Percentiles rank a stretch among this genome's conserved stretches.
Conservation (phyloP, 2,888 invertebrate species). For the Heliconius sara region DNA sequence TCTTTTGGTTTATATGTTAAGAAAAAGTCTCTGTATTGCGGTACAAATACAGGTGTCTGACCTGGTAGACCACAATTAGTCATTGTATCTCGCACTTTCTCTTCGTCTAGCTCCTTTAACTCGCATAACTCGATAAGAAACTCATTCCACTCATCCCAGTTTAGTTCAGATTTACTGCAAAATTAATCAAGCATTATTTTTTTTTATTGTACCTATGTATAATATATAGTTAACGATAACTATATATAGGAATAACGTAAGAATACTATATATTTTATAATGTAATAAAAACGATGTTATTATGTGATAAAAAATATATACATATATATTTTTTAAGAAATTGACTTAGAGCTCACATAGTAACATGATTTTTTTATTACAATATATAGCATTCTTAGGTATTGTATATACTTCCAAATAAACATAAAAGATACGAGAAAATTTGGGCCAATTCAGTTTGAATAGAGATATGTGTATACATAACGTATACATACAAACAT, state of each 20-base stretch:
- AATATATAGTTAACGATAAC: neutral
- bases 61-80: slow-evolving; percentile 72
- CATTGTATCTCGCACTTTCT: slow-evolving; percentile 54
- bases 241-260: too few relatives aligned
- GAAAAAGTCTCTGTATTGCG: slow-evolving; percentile 67
- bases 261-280: too few relatives aligned
- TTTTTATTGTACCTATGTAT: neutral
- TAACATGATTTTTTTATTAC: too few relatives aligned
- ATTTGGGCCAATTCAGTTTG: too few relatives aligned
- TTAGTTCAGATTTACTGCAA: slow-evolving; percentile 69
- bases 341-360: too few relatives aligned
- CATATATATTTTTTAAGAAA: neutral
- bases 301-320: too few relatives aligned
- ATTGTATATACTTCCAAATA: too few relatives aligned
- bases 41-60: slow-evolving; percentile 58
- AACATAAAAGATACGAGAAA: too few relatives aligned
- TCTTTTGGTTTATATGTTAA: slow-evolving; percentile 63
- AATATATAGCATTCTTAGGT: too few relatives aligned
- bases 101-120: slow-evolving; percentile 56
- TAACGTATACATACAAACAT: too few relatives aligned
- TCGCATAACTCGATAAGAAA: slow-evolving; percentile 62
- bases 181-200: neutral
- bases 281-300: too few relatives aligned
- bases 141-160: slow-evolving; percentile 65
- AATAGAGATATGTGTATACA: too few relatives aligned